Conservation (phyloP, 2,113 vertebrate species). For the Pontoporia blainvillei region DNA sequence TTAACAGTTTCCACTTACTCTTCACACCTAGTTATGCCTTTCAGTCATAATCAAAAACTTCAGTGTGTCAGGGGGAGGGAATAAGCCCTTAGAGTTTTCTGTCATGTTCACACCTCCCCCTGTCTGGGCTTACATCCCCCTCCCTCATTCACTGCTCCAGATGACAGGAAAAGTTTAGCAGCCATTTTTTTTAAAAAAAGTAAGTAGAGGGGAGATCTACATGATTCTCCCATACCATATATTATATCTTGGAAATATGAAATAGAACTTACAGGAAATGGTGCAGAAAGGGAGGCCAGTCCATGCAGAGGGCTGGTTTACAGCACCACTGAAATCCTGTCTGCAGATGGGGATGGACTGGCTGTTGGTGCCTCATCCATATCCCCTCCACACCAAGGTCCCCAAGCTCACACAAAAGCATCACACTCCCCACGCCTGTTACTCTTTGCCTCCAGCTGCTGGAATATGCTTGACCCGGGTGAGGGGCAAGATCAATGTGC, state of each 20-base stretch:
- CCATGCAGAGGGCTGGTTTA: not conserved
- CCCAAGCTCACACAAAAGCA: accelerated
- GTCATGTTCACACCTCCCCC: constrained; percentile 53
- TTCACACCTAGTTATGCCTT: constrained; percentile 40
- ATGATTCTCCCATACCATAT: not conserved
- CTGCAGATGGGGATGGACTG: no score
- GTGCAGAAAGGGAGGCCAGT: not conserved
- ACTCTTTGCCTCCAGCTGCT: not conserved
- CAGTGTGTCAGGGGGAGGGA: not conserved
- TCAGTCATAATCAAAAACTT: constrained; percentile 55
- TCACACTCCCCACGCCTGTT: accelerated
- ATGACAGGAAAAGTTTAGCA: constrained; percentile 66
- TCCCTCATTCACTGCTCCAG: constrained; percentile 54
- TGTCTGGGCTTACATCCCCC: constrained; percentile 45
- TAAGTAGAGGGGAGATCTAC: not conserved
- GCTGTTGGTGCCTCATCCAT: accelerated
- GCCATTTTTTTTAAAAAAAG: not conserved
- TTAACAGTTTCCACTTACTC: constrained; percentile 47
- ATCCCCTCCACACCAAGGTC: not conserved
- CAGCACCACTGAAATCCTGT: not conserved
- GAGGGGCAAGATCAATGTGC: not conserved
- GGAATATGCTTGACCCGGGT: not conserved
- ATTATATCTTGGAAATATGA: not conserved
- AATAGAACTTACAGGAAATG: not conserved
- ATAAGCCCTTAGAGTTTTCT: not conserved